These are phyloP conservation scores for Corythaixoides concolor DNA, from an alignment of 2,113 vertebrate species.

Conservation along the genomic window DNA sequence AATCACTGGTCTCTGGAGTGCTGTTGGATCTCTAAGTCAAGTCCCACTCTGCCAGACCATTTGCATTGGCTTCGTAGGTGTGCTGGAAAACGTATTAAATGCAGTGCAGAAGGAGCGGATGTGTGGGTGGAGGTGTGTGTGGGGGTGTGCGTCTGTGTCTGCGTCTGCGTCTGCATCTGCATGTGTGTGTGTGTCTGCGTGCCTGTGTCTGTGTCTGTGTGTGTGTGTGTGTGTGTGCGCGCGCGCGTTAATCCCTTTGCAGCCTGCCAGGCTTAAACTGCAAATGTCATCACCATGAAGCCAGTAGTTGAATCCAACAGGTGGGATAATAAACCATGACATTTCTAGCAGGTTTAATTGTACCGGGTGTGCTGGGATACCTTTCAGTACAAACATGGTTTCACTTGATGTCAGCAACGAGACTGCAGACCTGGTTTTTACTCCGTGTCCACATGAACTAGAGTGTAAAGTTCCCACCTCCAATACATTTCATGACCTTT, in stretches of 20 bases:
- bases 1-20: neutral
- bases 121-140: no score
- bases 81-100: neutral
- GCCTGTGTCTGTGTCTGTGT: accelerated
- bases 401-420: constrained; percentile 7
- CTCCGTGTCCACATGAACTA: neutral
- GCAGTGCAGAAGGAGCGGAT: neutral
- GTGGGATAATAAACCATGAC: constrained; percentile 51
- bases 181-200: no score
- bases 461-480: constrained; percentile 43
- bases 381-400: constrained; percentile 13
- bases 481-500: constrained; percentile 53
- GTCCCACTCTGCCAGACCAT: neutral
- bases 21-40: neutral
- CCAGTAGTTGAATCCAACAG: constrained; percentile 42
- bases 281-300: constrained; percentile 7
- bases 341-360: constrained; percentile 47
- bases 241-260: neutral
- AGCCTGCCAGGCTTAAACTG: neutral
- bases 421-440: constrained; percentile 9
- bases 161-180: no score
- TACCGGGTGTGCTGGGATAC: neutral
- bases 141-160: no score
- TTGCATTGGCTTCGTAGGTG: neutral
- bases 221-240: accelerated